A percentile compares a stretch with the other conserved stretches of the same genome.
Conservation (phyloP, 2,888 invertebrate species). For the Elmis aenea region DNA sequence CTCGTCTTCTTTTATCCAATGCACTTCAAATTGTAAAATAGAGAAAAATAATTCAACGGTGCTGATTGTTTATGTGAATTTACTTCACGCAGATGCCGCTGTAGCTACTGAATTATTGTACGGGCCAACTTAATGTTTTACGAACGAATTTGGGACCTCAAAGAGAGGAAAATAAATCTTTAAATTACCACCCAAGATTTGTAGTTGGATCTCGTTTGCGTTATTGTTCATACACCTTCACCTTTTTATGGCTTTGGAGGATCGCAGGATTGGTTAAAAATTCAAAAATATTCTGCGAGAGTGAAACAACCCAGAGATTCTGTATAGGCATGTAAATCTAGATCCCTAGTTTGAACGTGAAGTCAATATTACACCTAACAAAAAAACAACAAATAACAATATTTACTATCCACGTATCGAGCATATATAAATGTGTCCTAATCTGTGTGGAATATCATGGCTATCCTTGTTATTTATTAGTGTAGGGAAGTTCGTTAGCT, state of each 20-base stretch:
- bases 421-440: no score
- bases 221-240: conserved; percentile 8
- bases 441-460: no score
- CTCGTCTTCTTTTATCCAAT: conserved; percentile 4
- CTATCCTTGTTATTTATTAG: no score
- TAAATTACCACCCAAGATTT: conserved; percentile 14
- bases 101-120: conserved; percentile 14
- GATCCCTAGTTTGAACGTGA: no score
- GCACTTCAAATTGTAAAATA: conserved; percentile 5
- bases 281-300: conserved; percentile 7
- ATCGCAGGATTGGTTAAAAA: conserved; percentile 5
- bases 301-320: no score
- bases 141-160: conserved; percentile 17
- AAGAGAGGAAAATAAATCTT: conserved; percentile 18
- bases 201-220: conserved; percentile 5
- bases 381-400: no score
- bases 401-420: no score
- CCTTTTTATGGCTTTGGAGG: conserved; percentile 6
- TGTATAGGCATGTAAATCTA: no score
- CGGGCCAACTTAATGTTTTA: conserved; percentile 16
- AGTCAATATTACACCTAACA: no score
- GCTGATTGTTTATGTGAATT: conserved; percentile 15
- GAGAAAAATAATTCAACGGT: conserved; percentile 5
- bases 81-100: conserved; percentile 9
- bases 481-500: no score